Conservation (phyloP, 2,888 invertebrate genomes). For the Cerastis rubricosa region DNA sequence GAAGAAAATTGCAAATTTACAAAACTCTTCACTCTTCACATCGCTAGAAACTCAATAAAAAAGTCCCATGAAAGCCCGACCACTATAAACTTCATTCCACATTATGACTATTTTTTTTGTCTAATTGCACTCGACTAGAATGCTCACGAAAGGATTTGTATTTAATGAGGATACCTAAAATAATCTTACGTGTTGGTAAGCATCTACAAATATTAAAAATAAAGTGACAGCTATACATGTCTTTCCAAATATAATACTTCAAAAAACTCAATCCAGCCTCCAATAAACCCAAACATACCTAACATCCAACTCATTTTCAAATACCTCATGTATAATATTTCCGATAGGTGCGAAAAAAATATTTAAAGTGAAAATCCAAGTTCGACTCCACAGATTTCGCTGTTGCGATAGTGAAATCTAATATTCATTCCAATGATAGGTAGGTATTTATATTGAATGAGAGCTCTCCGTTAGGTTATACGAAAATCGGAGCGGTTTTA, state of each 20-base stretch:
- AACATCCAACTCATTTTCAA: conserved; percentile 9
- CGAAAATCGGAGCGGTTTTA: conserved; percentile 74
- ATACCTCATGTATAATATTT: conserved; percentile 8
- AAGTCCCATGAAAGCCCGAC: no score
- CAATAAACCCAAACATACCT: background rate
- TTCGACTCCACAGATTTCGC: conserved; percentile 72
- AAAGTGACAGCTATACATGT: background rate
- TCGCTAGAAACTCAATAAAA: no score
- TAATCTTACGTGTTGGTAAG: background rate
- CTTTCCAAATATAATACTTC: background rate
- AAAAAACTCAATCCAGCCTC: background rate
- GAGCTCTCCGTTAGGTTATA: conserved; percentile 72
- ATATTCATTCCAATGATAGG: conserved; percentile 85
- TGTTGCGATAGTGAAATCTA: conserved; percentile 83
- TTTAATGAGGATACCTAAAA: background rate
- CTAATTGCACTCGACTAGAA: background rate
- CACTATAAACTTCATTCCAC: no score
- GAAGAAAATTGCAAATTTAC: no score
- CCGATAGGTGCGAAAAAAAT: conserved; percentile 18
- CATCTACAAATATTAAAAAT: background rate
- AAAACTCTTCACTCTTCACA: no score
- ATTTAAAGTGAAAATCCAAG: conserved; percentile 33
- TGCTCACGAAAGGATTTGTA: background rate
- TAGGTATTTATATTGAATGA: conserved; percentile 82
- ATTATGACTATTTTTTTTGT: no score